Evolutionary conservation across 1,140 invertebrate genomes (phyloP), one percentile per base, ranked within the genome.

Genomic region (Cephus cinctus): DNA sequence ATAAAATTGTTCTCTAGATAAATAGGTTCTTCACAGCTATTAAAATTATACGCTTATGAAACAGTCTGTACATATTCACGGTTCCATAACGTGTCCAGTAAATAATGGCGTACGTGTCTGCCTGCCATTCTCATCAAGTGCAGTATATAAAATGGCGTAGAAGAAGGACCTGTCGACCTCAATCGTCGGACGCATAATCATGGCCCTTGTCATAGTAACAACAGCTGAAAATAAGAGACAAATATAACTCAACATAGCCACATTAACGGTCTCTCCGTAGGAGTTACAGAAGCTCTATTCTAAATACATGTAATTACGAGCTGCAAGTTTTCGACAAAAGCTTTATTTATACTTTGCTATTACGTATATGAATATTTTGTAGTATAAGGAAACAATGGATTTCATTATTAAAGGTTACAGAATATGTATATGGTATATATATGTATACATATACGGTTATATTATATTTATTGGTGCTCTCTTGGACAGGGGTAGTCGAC

Each of bases 151-250:
- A 34, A 63, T 59, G 19, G 19, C 48, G 47, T 51, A 61, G n/a
- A 53, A 3, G 35, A 56, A 61, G 1, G 61, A 54, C 39, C 39
- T 53, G 30, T 63, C 42, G 14, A 59, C 51, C 4, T 5, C 20
- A 6, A 52, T 22, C 15, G 27, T 32, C 43, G 18, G n/a, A 15
- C 43, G 44, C 16, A 41, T 31, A 19, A 15, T 22, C 20, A 48
- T 9, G 3, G n/a, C 35, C 30, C 39, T 21, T 34, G 21, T 35
- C 18, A 39, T 12, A 5, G 30, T 14, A 0, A 23, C 5, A 12
- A 16, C 27, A 46, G 34, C 43, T 19, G 23, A 40, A 39, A 47
- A 19, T n/a, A 40, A 9, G 21, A 40, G 15, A 20, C 5, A 8
- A 25, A 18, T 5, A 41, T 15, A 22, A 31, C 8, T 30, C 11